Base-by-base conservation (phyloP, 2,888 invertebrate species). In the Minunthozetes semirufus region DNA sequence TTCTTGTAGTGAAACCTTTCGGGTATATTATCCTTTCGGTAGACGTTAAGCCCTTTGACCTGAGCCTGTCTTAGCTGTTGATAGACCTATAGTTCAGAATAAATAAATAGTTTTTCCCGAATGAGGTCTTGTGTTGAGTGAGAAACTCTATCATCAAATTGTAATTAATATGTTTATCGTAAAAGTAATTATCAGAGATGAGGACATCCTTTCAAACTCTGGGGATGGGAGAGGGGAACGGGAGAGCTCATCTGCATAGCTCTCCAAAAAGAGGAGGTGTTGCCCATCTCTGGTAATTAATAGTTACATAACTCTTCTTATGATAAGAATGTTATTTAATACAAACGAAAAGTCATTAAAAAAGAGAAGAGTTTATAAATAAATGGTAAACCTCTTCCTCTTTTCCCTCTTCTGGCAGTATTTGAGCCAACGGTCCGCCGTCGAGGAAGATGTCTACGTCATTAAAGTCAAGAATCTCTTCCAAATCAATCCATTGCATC, bases 11-110 rank as follows among this genome's bases (percentile, higher is more conserved):
- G 79, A 48, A 78, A 78, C 33, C 78, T 74, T 29, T 78, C 77
- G 17, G 80, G 80, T 53, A 80, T 77, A 9, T 77, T 77, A 53
- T 72, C 75, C 61, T 78, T 78, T 61, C 77, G 77, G 70, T 78
- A 79, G 27, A 79, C 78, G 29, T 78, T 76, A 19, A 79, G 56
- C 6, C 78, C 80, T 75, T 75, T 66, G 11, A 78, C 72, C 59
- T 78, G 75, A 9, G 77, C 78, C 61, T 75, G 76, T 33, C 75
- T 77, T 38, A 79, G 56, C 33, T 76, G 75, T 13, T 76, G 33
- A 46, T 76, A 78, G 1, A 79, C 25, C 78, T 79, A 46, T 71
- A 27, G 2, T 6, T 73, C 8, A 38, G 50, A 9, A 29, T 19
- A 66, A 33, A 15, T 33, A 13, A 19, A 15, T 22, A 68, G 46